Evolutionary conservation across 2,113 vertebrate genomes (phyloP), one percentile per base, ranked within the genome.

Genomic region (Salminus brasiliensis): DNA sequence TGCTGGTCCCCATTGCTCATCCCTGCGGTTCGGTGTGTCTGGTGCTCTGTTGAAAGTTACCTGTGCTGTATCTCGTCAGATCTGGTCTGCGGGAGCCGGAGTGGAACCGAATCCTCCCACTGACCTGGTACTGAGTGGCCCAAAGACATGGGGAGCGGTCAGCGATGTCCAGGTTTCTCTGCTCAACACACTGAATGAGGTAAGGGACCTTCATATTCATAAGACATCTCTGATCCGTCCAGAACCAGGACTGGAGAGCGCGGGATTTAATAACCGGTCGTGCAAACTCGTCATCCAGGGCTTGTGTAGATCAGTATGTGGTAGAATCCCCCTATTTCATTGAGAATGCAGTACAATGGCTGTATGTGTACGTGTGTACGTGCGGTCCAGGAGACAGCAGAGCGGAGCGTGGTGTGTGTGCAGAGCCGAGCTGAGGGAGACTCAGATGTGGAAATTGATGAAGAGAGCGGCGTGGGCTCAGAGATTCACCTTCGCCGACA

Each of bases 41-140:
- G n/a, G 49, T 25, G 52, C 9, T 49, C 49, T 72, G 15, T 71
- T 30, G n/a, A 69, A 30, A 47, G 47, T 21, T 32, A 12, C 3
- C 12, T 30, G 49, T 39, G 27, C 21, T 67, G 27, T 66, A 29
- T 49, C 13, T 21, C 2, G 0, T 65, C 85, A 97, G 96, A 92
- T 97, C 81, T 97, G 95, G 95, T 91, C 93, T n/a, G 90, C 91
- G 69, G 90, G 84, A 10, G 85, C 91, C 66, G 91, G 90, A 63
- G 72, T 80, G 13, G 90, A 90, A 13, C 90, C 91, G 9, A 87
- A 87, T n/a, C 85, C 91, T 25, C 62, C 89, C 0, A 83, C 73
- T 49, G 93, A 95, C 77, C 85, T 96, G 71, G 69, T 96, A 0
- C 93, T 95, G 85, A 92, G 91, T 84, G 87, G 87, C 21, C 92